Base-by-base conservation (phyloP, 2,797 vertebrate genomes). In the Coreius guichenoti region DNA sequence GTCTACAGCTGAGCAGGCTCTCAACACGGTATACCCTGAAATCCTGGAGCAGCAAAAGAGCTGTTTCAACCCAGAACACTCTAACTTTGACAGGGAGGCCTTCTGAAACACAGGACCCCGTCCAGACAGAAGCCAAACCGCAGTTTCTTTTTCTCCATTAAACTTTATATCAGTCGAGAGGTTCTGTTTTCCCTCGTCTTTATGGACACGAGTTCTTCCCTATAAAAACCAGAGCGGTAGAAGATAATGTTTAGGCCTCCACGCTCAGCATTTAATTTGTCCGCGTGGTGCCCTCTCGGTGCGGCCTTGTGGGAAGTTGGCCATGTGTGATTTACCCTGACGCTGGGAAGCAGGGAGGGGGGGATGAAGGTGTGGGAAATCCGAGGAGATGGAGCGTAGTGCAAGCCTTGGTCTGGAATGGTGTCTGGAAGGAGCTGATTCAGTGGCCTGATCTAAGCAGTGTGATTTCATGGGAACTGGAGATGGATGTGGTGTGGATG, bases 51-150 rank as follows among this genome's bases (percentile, higher is more conserved):
- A 72, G 87, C 29, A 43, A 81, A 85, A 85, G 87, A 82, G 82
- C 84, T 73, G 74, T 69, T 73, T 82, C 78, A 77, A 29, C 65
- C 73, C 82, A 81, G 49, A 86, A 83, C 76, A 51, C 69, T 39
- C 51, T 21, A 56, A 58, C 63, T 90, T 88, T 82, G 23, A 86
- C 68, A 87, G 63, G 21, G 49, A 81, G 76, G 39, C 21, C 79
- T 80, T 82, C 81, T 84, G 81, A 31, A 73, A 80, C 45, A 67
- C 77, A 72, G 36, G 81, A 74, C 56, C 78, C 77, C 26, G 36
- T 86, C 81, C 86, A 87, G 86, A 89, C 87, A 86, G 89, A 91
- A 90, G 92, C 91, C 92, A 93, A 90, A 93, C 92, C 91, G 83
- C 89, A 91, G 82, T 91, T 91, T 88, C 90, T 89, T 88, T 86